Evolutionary conservation across 2,888 invertebrate species (phyloP).

Genomic region (Ganaspis brasiliensis): DNA sequence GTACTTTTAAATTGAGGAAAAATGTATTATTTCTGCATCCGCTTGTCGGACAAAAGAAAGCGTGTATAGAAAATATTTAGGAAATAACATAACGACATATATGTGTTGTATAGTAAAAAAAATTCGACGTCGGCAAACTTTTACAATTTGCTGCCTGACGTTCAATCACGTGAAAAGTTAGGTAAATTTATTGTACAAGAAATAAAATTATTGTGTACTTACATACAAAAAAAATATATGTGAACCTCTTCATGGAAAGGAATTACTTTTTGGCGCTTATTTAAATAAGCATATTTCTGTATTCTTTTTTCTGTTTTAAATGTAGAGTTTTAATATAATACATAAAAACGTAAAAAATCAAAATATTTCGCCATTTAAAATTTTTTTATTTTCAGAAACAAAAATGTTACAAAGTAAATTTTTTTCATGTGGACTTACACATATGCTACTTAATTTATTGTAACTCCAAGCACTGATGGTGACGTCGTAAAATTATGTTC

Average conservation of each 20-base stretch:
- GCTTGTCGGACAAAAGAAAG: constrained; percentile 9
- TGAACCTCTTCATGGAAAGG: too few species aligned
- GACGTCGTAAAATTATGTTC: constrained; percentile 58
- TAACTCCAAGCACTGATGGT: constrained; percentile 16
- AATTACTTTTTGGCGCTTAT: too few species aligned
- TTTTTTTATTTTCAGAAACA: too few species aligned
- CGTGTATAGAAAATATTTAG: constrained; percentile 17
- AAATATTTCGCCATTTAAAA: too few species aligned
- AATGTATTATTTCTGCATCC: constrained; percentile 11
- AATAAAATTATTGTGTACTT: constrained; percentile 30
- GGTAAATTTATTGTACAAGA: constrained; percentile 35
- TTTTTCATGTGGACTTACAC: neutral
- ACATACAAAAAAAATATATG: too few species aligned
- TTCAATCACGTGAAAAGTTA: constrained; percentile 27
- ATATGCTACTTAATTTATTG: constrained; percentile 28
- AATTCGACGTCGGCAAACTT: constrained; percentile 25
- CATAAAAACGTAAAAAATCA: too few species aligned
- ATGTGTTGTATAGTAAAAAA: constrained; percentile 8
- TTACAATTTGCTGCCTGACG: constrained; percentile 37
- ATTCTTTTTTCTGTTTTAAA: too few species aligned
- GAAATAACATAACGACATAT: constrained; percentile 29
- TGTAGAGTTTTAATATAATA: too few species aligned
- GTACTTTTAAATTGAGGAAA: constrained; percentile 23
- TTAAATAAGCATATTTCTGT: too few species aligned
- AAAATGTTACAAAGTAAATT: too few species aligned